Evolutionary conservation across 2,113 vertebrate genomes (phyloP), one percentile per base, ranked within the genome.

Genomic region (Eurystomus gularis): DNA sequence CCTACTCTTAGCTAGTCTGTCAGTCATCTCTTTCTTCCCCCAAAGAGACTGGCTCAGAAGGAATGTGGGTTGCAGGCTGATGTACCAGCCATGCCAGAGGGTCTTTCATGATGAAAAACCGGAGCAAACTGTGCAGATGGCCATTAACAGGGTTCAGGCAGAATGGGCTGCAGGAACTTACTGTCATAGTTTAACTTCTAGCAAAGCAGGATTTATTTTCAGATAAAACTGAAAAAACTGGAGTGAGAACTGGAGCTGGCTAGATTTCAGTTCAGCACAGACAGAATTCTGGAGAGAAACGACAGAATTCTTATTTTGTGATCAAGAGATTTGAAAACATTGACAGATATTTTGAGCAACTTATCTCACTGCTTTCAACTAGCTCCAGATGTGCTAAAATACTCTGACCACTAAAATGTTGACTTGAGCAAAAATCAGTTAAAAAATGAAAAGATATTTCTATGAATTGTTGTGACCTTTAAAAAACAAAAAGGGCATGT

Each of bases 101-200:
- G 33, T 17, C 26, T 42, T 19, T 73, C 55, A 35, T 3, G 15
- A 58, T 13, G 76, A 37, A 55, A 75, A 18, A 14, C 12, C 48
- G 40, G 52, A 75, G 49, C 57, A 61, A 35, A 39, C 58, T 25
- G 10, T 17, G 58, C 42, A 79, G 13, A 25, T 0, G 14, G 21
- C 26, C 60, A 37, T 24, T 40, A 55, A 9, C 25, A 37, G 39
- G 46, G 71, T 4, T 33, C 51, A 29, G 52, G 9, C 64, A 54
- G 49, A 58, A 60, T 0, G 0, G 23, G 11, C 44, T 14, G n/a
- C 68, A 20, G 68, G 2, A 48, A 14, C 44, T 40, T 21, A n/a
- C 35, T 18, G 37, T 25, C 62, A 40, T 3, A 9, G 3, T 6
- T 23, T 28, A 17, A 62, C 24, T 73, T 44, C n/a, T 23, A 52